Base-by-base conservation (phyloP, 2,888 invertebrate species). In the Eumacrocentrus americanus region DNA sequence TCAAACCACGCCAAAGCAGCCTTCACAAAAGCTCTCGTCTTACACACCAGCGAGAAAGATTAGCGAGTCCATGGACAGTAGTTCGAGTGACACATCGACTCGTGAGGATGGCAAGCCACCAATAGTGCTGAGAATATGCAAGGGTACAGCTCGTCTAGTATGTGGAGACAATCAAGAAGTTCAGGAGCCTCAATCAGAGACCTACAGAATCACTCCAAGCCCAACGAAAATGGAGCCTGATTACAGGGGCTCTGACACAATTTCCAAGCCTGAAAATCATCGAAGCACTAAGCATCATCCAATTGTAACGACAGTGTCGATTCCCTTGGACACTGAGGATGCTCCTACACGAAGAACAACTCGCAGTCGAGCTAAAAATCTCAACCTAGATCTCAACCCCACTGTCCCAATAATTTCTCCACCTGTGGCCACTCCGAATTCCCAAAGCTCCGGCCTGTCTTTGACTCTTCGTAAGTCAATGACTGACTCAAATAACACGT, bases 121-220 rank as follows among this genome's bases (percentile, higher is more conserved):
- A 20, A 94, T 94, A 74, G 93, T 94, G 56, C 83, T 94, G 66
- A 86, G 94, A 82, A 94, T 94, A 85, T 93, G 92, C 67, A 91
- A 93, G 82, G 89, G 87, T 11, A 87, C 87, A 60, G 84, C 84
- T 9, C 82, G 83, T 66, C 67, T 85, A 58, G 73, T 85, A n/a
- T 84, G 81, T 67, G 82, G 81, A 23, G 78, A 77, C 55, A 63
- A 66, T 14, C 70, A 73, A 47, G 74, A 75, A 2, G 59, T 61
- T 22, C 58, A 56, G 35, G 72, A 75, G 11, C 52, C 63, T 4
- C 79, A 77, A 51, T 67, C 73, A 1, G 79, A 78, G 9, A 74
- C 75, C 2, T 77, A 78, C 58, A 70, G 75, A 58, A 77, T 79
- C 64, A 73, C 77, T 37, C 69, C 72, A 52, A 75, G 74, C 53